Evolutionary conservation across 2,888 invertebrate species (phyloP).

Genomic region (Punctoribates punctum): DNA sequence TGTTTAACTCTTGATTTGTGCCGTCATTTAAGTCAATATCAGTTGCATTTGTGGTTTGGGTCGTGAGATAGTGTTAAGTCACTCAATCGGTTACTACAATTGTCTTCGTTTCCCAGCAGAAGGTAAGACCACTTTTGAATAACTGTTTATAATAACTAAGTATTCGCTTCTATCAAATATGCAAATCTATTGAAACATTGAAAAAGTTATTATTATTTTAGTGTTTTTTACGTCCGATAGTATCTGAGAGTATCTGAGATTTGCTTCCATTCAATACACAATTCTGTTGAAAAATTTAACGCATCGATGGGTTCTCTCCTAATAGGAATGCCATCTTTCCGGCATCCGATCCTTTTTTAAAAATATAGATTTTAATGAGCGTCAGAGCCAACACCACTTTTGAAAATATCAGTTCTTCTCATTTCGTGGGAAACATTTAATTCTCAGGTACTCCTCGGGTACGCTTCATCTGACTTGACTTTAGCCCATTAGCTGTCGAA

Average conservation of each 20-base stretch:
- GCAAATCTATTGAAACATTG: background rate
- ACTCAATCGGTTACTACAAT: background rate
- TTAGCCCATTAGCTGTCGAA: background rate
- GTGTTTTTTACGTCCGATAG: background rate
- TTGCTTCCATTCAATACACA: background rate
- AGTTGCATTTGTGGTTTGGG: conserved; percentile 7
- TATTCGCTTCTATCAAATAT: background rate
- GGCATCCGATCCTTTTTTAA: conserved; percentile 31
- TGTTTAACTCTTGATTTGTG: conserved; percentile 1
- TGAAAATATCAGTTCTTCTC: background rate
- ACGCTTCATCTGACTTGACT: conserved; percentile 35
- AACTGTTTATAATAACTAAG: conserved; percentile 25
- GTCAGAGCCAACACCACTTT: background rate
- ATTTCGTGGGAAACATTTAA: conserved; percentile 35
- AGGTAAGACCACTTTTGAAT: conserved; percentile 6
- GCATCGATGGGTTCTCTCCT: conserved; percentile 23
- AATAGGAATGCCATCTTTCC: conserved; percentile 38
- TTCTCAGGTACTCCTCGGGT: conserved; percentile 22
- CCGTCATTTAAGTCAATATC: conserved; percentile 4
- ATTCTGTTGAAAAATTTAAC: conserved; percentile 33
- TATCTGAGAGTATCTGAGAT: background rate
- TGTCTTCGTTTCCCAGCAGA: background rate
- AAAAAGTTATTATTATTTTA: background rate
- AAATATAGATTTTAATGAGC: conserved; percentile 32
- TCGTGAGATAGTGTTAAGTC: conserved; percentile 28